phyloP scores from a whole-genome alignment of 2,888 invertebrate genomes.

The Synanthedon vespiformis region DNA sequence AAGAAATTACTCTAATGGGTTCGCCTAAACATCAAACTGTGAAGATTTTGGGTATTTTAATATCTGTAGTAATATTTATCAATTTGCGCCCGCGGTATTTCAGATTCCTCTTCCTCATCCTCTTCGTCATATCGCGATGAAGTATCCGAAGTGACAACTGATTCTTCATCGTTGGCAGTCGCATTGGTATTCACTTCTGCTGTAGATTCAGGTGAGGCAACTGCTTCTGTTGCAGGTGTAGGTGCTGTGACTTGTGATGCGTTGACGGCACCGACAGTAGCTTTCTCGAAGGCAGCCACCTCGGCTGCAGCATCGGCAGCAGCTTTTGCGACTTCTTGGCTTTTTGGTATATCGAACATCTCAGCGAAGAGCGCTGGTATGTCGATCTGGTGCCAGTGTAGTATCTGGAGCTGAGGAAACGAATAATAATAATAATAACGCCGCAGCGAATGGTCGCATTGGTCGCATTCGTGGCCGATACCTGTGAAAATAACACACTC shows the following conservation, averaged over 20 bases:
- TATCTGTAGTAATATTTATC: constrained; percentile 6
- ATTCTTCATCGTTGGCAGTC: too few relatives aligned
- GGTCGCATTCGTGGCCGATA: constrained; percentile 3
- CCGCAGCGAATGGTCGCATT: constrained; percentile 27
- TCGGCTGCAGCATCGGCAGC: constrained; percentile 1
- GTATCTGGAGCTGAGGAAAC: constrained; percentile 85
- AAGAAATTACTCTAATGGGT: too few relatives aligned
- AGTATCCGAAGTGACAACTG: too few relatives aligned
- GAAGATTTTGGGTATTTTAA: not conserved
- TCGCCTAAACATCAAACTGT: too few relatives aligned
- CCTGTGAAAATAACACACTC: not conserved
- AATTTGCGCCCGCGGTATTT: too few relatives aligned
- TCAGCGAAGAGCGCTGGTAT: constrained; percentile 95
- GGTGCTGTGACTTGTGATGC: constrained; percentile 2
- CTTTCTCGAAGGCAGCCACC: not conserved
- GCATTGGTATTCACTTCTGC: too few relatives aligned
- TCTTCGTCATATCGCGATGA: too few relatives aligned
- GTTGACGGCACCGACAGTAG: not conserved
- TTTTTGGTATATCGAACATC: constrained; percentile 93
- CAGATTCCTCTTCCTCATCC: too few relatives aligned
- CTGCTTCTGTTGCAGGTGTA: too few relatives aligned
- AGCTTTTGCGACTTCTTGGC: constrained; percentile 22
- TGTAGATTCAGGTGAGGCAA: too few relatives aligned
- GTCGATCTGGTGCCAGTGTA: constrained; percentile 85
- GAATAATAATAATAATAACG: constrained; percentile 78